Evolutionary conservation across 92 coral and sea anemone genomes (phyloP).

Genomic region (Porites lobata): DNA sequence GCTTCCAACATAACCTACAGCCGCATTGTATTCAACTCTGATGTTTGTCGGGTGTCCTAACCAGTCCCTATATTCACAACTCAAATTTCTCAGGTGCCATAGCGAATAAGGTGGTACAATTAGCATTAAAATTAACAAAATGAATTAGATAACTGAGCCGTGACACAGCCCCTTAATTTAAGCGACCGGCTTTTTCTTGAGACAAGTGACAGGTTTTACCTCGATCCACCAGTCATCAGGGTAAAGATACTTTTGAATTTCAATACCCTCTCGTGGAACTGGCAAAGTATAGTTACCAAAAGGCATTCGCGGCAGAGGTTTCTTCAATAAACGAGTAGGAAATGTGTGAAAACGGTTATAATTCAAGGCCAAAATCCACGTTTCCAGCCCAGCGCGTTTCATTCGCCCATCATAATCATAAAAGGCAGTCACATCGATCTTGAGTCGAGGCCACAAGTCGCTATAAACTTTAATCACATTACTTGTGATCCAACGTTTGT

Average conservation of each 20-base stretch:
- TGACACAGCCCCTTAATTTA: no score
- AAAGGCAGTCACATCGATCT: constrained; percentile 1
- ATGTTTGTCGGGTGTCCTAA: no score
- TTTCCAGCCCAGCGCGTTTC: constrained; percentile 7
- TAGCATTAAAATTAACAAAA: no score
- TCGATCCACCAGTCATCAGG: constrained; percentile 27
- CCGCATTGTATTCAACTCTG: no score
- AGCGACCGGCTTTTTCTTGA: neutral
- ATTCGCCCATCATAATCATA: constrained; percentile 9
- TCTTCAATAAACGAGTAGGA: neutral
- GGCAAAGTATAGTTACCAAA: constrained; percentile 8
- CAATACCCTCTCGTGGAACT: constrained; percentile 24
- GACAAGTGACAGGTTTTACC: constrained; percentile 3
- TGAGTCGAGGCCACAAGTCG: neutral
- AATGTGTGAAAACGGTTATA: neutral
- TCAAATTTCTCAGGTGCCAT: no score
- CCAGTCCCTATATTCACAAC: no score
- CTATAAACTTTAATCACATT: constrained; percentile 32
- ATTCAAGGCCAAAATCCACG: constrained; percentile 1
- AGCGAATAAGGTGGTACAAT: no score
- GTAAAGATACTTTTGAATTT: constrained; percentile 22
- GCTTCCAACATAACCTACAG: no score
- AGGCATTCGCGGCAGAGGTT: constrained; percentile 1
- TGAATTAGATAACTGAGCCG: no score
- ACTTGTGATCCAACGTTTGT: constrained; percentile 36